Evolutionary conservation across 2,888 invertebrate species (phyloP).

Genomic region (Quadroppia sp.): DNA sequence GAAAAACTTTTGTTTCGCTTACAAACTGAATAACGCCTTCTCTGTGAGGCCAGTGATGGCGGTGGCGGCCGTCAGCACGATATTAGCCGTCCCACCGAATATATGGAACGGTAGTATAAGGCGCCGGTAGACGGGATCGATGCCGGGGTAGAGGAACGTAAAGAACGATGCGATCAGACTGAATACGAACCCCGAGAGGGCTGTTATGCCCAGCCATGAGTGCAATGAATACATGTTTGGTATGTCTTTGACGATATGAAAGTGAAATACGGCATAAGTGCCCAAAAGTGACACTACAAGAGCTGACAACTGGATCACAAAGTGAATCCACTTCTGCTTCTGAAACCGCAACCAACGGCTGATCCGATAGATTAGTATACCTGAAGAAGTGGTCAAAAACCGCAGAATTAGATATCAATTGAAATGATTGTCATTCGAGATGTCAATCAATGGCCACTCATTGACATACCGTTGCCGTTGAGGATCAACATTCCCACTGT

Average conservation of each 20-base stretch:
- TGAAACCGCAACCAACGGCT: constrained; percentile 68
- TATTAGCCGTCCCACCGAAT: constrained; percentile 69
- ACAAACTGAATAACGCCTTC: constrained; percentile 62
- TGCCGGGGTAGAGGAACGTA: constrained; percentile 69
- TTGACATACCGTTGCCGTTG: constrained; percentile 66
- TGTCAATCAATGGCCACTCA: not conserved
- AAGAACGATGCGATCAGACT: constrained; percentile 70
- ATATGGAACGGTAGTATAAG: constrained; percentile 70
- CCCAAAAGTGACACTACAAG: constrained; percentile 67
- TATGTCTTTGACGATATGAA: constrained; percentile 63
- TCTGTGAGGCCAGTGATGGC: constrained; percentile 72
- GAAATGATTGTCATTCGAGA: no score
- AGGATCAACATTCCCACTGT: constrained; percentile 73
- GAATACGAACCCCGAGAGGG: constrained; percentile 67
- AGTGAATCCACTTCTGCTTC: constrained; percentile 70
- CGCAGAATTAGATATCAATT: not conserved
- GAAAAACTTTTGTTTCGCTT: constrained; percentile 42
- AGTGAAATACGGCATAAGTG: constrained; percentile 73
- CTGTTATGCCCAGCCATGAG: constrained; percentile 74
- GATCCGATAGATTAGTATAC: constrained; percentile 71
- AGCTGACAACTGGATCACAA: constrained; percentile 63
- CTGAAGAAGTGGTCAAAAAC: not conserved
- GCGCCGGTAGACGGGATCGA: constrained; percentile 61
- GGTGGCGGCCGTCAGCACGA: constrained; percentile 64
- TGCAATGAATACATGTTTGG: constrained; percentile 72